phyloP scores from a whole-genome alignment of 2,888 invertebrate genomes.

The Ectemnius continuus region DNA sequence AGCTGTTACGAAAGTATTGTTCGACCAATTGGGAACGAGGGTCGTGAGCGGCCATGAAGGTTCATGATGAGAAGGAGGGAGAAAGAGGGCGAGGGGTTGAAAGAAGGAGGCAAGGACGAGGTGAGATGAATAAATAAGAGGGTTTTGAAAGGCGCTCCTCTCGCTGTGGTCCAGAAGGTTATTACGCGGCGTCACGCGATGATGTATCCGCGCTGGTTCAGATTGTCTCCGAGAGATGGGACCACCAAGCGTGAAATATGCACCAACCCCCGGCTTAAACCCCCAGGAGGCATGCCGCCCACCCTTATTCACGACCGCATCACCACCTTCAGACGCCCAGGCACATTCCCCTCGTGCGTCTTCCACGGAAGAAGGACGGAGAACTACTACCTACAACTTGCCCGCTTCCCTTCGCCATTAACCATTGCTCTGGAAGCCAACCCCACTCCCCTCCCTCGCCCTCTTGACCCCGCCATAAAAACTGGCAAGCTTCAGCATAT shows the following conservation, averaged over 20 bases:
- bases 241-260: constrained; percentile 78
- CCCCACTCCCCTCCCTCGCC: background rate
- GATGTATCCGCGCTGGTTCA: constrained; percentile 77
- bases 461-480: constrained; percentile 14
- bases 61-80: constrained; percentile 21
- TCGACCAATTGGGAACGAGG: no score
- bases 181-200: constrained; percentile 77
- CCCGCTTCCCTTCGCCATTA: background rate
- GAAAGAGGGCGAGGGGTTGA: constrained; percentile 25
- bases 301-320: constrained; percentile 71
- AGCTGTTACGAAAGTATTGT: no score
- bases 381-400: background rate
- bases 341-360: constrained; percentile 39
- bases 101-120: constrained; percentile 58
- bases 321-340: constrained; percentile 69
- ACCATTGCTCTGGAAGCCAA: constrained; percentile 10
- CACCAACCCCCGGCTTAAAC: constrained; percentile 73
- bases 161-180: constrained; percentile 71
- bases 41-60: no score
- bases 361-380: constrained; percentile 11
- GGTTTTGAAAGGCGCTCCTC: constrained; percentile 71
- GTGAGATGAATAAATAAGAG: constrained; percentile 77
- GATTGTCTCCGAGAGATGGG: constrained; percentile 78
- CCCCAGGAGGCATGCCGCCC: constrained; percentile 66
- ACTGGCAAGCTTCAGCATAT: background rate